These are phyloP conservation scores for Geococcyx californianus DNA, from an alignment of 2,113 vertebrate species.

Conservation along the genomic window DNA sequence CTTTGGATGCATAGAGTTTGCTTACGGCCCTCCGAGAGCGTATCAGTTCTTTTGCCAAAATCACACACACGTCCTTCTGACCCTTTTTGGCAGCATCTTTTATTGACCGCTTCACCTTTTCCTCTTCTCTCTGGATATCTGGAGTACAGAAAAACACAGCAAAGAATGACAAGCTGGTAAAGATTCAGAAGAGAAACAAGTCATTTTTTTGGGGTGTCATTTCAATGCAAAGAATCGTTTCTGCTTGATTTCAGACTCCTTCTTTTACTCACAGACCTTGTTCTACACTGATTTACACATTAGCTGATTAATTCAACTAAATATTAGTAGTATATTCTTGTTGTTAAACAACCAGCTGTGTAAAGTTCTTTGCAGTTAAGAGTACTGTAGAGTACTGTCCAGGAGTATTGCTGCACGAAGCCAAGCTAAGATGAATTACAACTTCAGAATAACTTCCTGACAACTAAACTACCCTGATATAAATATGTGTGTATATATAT, in stretches of 20 bases:
- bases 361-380: not conserved
- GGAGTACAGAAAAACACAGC: not conserved
- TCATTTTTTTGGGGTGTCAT: not conserved
- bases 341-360: not conserved
- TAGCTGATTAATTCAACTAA: not conserved
- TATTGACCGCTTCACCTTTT: conserved; percentile 95
- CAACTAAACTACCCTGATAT: not conserved
- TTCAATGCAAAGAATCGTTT: not conserved
- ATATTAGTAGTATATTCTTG: not conserved
- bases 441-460: not conserved
- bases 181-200: not conserved
- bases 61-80: conserved; percentile 90
- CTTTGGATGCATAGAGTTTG: conserved; percentile 94
- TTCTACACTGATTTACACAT: not conserved
- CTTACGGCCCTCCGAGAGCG: conserved; percentile 87
- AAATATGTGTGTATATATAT: not conserved
- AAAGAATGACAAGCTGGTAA: not conserved
- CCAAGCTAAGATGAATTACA: not conserved
- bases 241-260: not conserved
- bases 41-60: conserved; percentile 94
- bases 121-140: conserved; percentile 98
- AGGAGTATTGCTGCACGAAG: not conserved
- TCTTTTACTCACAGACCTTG: not conserved
- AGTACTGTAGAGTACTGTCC: not conserved
- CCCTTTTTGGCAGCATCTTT: conserved; percentile 97